Percentiles rank a stretch among this genome's conserved stretches.
These are phyloP conservation scores for Dorcus hopei DNA, from an alignment of 2,888 invertebrate genomes.

Conservation along the genomic window DNA sequence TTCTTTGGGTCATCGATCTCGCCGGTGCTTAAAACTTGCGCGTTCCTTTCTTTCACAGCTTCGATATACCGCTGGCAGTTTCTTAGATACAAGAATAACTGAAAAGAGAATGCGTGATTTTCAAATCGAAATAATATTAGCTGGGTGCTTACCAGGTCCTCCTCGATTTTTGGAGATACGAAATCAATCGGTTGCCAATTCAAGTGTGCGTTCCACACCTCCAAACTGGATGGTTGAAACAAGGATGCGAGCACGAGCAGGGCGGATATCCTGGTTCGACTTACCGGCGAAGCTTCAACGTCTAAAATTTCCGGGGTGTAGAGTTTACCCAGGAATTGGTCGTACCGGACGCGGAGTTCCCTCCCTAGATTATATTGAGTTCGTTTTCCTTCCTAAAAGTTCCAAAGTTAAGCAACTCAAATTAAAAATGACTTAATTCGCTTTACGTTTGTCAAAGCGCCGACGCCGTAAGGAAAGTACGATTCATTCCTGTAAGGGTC, in stretches of 20 bases:
- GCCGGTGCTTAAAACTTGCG: slow-evolving; percentile 2
- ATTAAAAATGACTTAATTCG: not conserved
- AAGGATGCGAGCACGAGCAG: slow-evolving; percentile 62
- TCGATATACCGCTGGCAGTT: slow-evolving; percentile 9
- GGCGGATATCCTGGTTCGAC: slow-evolving; percentile 68
- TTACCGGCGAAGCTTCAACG: slow-evolving; percentile 63
- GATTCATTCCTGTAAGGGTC: slow-evolving; percentile 17
- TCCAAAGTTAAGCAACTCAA: too few relatives aligned
- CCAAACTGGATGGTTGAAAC: slow-evolving; percentile 56
- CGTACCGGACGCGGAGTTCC: slow-evolving; percentile 59
- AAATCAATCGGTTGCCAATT: slow-evolving; percentile 18
- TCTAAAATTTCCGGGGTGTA: slow-evolving; percentile 57
- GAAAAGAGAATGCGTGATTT: not conserved
- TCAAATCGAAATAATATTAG: too few relatives aligned
- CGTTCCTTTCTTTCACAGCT: not conserved
- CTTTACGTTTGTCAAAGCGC: slow-evolving; percentile 14
- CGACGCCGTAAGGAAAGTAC: slow-evolving; percentile 15
- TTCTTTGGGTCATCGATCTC: slow-evolving; percentile 1
- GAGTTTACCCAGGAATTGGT: slow-evolving; percentile 53
- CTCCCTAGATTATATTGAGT: slow-evolving; percentile 58
- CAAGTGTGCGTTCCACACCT: slow-evolving; percentile 35
- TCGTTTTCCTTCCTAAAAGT: slow-evolving; percentile 58
- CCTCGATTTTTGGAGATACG: slow-evolving; percentile 1
- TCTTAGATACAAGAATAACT: slow-evolving; percentile 8
- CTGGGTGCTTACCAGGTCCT: slow-evolving; percentile 9